Evolutionary conservation across 1,140 invertebrate species (phyloP).

Genomic region (Bilobella aurantiaca): DNA sequence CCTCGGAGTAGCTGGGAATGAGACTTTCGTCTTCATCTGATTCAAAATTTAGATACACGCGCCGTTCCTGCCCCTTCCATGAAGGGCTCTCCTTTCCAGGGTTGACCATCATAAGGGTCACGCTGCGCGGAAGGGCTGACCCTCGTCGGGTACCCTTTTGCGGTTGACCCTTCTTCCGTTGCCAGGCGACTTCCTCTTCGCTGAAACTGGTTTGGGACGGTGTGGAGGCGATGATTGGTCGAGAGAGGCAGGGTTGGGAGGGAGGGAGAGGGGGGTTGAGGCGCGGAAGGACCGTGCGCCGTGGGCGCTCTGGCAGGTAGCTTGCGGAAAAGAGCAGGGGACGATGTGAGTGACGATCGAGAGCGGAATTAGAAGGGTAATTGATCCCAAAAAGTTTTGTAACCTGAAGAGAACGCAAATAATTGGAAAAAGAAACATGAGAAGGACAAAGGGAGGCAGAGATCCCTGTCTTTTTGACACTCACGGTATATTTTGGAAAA

Average conservation of each 20-base stretch:
- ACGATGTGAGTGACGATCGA: background rate
- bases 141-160: background rate
- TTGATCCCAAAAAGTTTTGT: constrained; percentile 22
- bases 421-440: background rate
- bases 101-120: constrained; percentile 8
- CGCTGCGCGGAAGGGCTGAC: background rate
- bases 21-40: constrained; percentile 1
- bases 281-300: background rate
- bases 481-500: background rate
- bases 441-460: background rate
- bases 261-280: background rate
- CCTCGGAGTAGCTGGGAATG: constrained; percentile 51
- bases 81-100: background rate
- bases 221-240: no score
- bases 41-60: background rate
- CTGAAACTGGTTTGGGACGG: background rate
- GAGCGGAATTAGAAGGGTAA: constrained; percentile 12
- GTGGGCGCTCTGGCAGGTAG: background rate
- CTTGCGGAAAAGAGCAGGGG: constrained; percentile 5
- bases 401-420: constrained; percentile 9
- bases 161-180: background rate
- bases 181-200: background rate
- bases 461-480: background rate
- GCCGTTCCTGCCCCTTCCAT: background rate
- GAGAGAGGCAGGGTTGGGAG: background rate